Evolutionary conservation across 2,113 vertebrate genomes (phyloP), one percentile per base, ranked within the genome.

Genomic region (Corythornis madagascariensis): DNA sequence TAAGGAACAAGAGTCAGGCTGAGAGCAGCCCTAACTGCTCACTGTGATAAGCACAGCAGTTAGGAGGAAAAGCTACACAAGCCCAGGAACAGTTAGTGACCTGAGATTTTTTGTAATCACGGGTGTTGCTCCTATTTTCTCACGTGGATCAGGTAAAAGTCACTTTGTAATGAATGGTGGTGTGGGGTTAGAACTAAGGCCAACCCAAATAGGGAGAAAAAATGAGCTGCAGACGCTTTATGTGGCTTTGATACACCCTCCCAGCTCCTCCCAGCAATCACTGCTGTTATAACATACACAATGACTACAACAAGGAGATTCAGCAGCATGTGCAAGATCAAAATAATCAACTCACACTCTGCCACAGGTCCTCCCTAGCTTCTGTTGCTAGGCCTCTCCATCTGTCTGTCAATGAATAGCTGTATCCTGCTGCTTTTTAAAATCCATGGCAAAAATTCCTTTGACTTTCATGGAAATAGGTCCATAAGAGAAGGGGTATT

Each of bases 231-330:
- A 52, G 88, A 92, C 21, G 22, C 92, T 93, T 78, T 91, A 91
- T 94, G 75, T 95, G 87, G 48, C 93, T 97, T 97, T 97, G 95
- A 97, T 96, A 96, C 83, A 59, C 96, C 96, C 95, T 96, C 81
- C 6, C 86, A 85, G 75, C 78, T 95, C 94, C 91, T 92, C 91
- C 83, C 92, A 77, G 76, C 91, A 94, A 96, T 89, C 89, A 79
- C 71, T 91, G 86, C 88, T 70, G 19, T 61, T 86, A 66, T 8
- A 96, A 89, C 90, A 85, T 15, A 29, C 71, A 88, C 86, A 88
- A 95, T 94, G 92, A 96, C 71, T 78, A 47, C 60, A 77, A 56
- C 56, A 73, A 81, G 81, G 60, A 94, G 53, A 92, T 88, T 83
- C 80, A 87, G 71, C 72, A 79, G 70, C 76, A 63, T 69, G 91